A percentile compares a stretch with the other conserved stretches of the same genome.
Conservation (phyloP, 1,140 invertebrate genomes). For the Eurosta solidaginis region DNA sequence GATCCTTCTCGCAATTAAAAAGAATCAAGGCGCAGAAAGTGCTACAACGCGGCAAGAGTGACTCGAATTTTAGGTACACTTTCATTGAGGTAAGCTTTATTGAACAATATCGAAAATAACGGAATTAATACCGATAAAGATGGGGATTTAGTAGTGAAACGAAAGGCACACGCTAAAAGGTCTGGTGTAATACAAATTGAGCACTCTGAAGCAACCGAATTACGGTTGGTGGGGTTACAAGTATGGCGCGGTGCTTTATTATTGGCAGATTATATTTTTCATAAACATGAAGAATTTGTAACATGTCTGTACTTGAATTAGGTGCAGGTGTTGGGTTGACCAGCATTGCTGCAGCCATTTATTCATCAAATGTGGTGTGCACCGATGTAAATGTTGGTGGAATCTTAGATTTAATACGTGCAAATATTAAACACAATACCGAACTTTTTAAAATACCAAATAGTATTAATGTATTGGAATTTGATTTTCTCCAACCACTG, state of each 20-base stretch:
- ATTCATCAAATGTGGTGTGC: constrained; percentile 73
- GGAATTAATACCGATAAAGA: constrained; percentile 59
- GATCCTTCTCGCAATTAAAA: too few relatives aligned
- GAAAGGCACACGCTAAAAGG: constrained; percentile 52
- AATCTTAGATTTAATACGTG: constrained; percentile 73
- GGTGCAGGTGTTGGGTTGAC: constrained; percentile 67
- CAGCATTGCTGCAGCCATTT: constrained; percentile 73
- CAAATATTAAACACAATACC: constrained; percentile 72
- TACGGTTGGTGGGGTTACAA: constrained; percentile 79
- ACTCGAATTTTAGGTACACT: too few relatives aligned
- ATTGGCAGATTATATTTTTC: constrained; percentile 78
- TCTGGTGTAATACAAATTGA: constrained; percentile 63
- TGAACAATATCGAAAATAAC: too few relatives aligned
- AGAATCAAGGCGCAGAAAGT: too few relatives aligned
- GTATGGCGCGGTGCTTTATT: constrained; percentile 86
- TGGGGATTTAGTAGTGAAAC: constrained; percentile 59
- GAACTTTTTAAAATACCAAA: constrained; percentile 59
- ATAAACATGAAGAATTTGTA: constrained; percentile 63
- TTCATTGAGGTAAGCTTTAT: too few relatives aligned
- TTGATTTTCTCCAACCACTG: constrained; percentile 70
- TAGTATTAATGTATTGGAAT: constrained; percentile 64
- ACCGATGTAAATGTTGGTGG: constrained; percentile 80
- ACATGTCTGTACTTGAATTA: constrained; percentile 67
- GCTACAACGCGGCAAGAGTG: too few relatives aligned
- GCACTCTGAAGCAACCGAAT: constrained; percentile 73